Evolutionary conservation across 2,797 vertebrate genomes (phyloP).

Genomic region (Myoxocephalus aenaeus): DNA sequence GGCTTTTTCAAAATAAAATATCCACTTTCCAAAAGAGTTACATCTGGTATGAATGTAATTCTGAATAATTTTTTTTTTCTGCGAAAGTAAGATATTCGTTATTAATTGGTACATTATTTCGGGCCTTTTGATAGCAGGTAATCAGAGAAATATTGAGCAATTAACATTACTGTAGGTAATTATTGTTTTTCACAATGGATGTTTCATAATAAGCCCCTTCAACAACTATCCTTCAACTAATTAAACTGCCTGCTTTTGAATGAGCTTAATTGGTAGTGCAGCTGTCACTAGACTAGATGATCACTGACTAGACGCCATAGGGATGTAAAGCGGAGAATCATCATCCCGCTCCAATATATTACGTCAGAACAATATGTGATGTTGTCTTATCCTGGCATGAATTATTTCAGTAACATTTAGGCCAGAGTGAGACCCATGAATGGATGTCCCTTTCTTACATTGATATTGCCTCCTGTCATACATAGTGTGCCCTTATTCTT

Average conservation of each 20-base stretch:
- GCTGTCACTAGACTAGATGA: slow-evolving; percentile 70
- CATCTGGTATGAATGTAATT: background rate
- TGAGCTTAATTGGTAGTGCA: slow-evolving; percentile 64
- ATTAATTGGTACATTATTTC: slow-evolving; percentile 1
- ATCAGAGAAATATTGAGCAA: slow-evolving; percentile 44
- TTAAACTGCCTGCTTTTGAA: slow-evolving; percentile 59
- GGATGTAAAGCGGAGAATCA: slow-evolving; percentile 64
- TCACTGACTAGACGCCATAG: slow-evolving; percentile 62
- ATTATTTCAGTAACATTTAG: slow-evolving; percentile 5
- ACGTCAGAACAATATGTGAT: slow-evolving; percentile 20
- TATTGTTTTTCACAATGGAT: slow-evolving; percentile 57
- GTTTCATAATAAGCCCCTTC: slow-evolving; percentile 46
- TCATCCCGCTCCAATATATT: slow-evolving; percentile 48
- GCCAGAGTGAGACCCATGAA: background rate
- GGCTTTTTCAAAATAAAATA: slow-evolving; percentile 24
- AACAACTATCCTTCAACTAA: slow-evolving; percentile 63
- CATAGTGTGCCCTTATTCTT: background rate
- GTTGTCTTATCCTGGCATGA: background rate
- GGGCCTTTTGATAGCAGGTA: background rate
- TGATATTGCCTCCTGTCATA: background rate
- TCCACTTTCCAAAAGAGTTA: background rate
- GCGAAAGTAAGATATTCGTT: background rate
- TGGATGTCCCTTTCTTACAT: background rate
- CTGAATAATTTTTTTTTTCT: background rate
- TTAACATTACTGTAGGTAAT: slow-evolving; percentile 51